These are phyloP conservation scores for Piezodorus guildinii DNA, from an alignment of 1,140 invertebrate species.

Conservation along the genomic window DNA sequence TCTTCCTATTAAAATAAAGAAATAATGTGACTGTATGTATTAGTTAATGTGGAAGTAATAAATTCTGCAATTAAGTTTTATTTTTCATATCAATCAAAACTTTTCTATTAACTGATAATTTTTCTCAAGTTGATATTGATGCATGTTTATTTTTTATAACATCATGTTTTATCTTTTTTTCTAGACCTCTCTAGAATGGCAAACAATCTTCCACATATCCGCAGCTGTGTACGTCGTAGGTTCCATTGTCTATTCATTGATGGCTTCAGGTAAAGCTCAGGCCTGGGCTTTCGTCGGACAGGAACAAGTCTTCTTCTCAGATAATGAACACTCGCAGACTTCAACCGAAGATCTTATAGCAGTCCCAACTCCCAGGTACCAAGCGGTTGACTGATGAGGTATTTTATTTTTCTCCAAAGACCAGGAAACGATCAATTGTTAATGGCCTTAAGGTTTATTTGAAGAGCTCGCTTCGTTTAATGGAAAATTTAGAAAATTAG, in stretches of 20 bases:
- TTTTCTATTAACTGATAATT: too few species aligned
- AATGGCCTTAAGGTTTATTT: too few species aligned
- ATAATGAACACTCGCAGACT: constrained; percentile 27
- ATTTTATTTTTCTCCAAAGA: background rate
- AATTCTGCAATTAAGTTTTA: too few species aligned
- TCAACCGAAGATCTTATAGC: constrained; percentile 25
- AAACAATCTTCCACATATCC: constrained; percentile 42
- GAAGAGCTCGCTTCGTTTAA: too few species aligned
- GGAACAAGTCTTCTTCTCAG: constrained; percentile 23
- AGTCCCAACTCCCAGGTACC: constrained; percentile 19
- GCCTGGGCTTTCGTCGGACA: constrained; percentile 33
- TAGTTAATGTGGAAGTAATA: too few species aligned
- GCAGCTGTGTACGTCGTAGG: constrained; percentile 40
- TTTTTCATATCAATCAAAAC: too few species aligned
- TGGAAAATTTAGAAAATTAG: too few species aligned
- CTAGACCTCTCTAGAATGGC: constrained; percentile 36
- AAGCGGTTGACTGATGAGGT: constrained; percentile 17
- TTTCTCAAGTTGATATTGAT: too few species aligned
- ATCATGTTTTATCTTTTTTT: background rate
- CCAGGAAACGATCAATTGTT: too few species aligned
- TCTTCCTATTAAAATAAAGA: too few species aligned
- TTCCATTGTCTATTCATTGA: constrained; percentile 38
- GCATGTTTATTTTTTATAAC: too few species aligned
- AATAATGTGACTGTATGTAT: too few species aligned
- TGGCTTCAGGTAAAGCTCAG: constrained; percentile 41